Evolutionary conservation across 2,113 vertebrate species (phyloP), one percentile per base, ranked within the genome.

Genomic region (Excalfactoria chinensis): DNA sequence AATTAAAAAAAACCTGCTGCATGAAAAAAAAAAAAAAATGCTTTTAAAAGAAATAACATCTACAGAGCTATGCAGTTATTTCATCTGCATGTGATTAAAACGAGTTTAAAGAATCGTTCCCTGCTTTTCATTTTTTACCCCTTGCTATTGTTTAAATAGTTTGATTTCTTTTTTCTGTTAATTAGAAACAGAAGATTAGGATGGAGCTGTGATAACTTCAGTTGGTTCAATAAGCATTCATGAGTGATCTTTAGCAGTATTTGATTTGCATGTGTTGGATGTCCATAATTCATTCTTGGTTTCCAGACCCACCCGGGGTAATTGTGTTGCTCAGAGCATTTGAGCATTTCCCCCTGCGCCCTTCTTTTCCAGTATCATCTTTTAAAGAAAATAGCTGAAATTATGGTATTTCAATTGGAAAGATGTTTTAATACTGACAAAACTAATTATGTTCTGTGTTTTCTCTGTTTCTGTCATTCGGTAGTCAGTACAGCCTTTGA

Each of bases 261-360:
- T 95, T 88, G 59, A 91, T 95, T 96, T 97, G 41, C 21, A 46
- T 84, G 43, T 88, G 77, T 55, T 93, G 44, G 91, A 93, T 95
- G 67, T 48, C 35, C 48, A 2, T 89, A 58, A 49, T 92, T 93
- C 41, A 55, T 91, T 83, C 94, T 93, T 89, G 68, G 26, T 82
- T 95, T 93, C 37, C 71, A 92, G 76, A 91, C 21, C 18, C 59
- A 1, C 89, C 67, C 76, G 37, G 6, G 32, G 23, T 32, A 84
- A 6, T 41, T 77, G n/a, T 40, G 7, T 17, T 8, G 56, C 74
- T 89, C 67, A 64, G 40, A 62, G 26, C 66, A 66, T 56, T 60
- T 62, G 40, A 17, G 21, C 40, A 10, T 70, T 6, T 48, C 37
- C 76, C 37, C 43, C 35, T 32, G 40, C 46, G 46, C 40, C 23